Conservation (phyloP, 1,140 invertebrate genomes). For the Nasonia longicornis region DNA sequence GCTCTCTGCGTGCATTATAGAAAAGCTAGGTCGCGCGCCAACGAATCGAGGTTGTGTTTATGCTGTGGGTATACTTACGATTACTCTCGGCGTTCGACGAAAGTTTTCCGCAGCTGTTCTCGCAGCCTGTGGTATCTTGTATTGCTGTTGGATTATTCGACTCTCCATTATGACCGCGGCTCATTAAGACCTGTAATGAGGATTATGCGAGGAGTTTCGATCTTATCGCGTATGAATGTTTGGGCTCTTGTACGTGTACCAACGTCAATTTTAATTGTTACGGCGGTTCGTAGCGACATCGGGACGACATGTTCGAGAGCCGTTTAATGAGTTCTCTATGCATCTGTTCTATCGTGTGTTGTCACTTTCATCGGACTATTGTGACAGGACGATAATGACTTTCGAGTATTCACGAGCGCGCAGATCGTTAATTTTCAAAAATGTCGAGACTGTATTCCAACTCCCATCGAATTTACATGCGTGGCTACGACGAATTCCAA, state of each 20-base stretch:
- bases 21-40: slow-evolving; percentile 16
- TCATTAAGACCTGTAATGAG: not conserved
- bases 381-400: too few species aligned
- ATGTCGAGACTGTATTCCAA: not conserved
- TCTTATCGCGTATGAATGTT: not conserved
- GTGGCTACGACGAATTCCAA: too few species aligned
- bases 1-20: not conserved
- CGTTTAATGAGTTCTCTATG: not conserved
- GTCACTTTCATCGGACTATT: not conserved
- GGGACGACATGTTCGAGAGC: too few species aligned
- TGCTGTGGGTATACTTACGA: not conserved
- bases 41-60: slow-evolving; percentile 15
- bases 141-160: not conserved
- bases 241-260: not conserved
- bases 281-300: too few species aligned
- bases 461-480: too few species aligned
- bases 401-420: too few species aligned
- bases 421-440: not conserved
- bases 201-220: not conserved
- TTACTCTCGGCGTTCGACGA: not conserved
- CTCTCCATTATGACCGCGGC: not conserved
- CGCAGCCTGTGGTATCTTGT: too few species aligned
- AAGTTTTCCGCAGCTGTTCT: slow-evolving; percentile 2
- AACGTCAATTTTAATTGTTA: too few species aligned
- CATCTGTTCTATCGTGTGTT: not conserved